A percentile compares a stretch with the other conserved stretches of the same genome.
phyloP scores from a whole-genome alignment of 2,888 invertebrate genomes.

The Gibbula magus region DNA sequence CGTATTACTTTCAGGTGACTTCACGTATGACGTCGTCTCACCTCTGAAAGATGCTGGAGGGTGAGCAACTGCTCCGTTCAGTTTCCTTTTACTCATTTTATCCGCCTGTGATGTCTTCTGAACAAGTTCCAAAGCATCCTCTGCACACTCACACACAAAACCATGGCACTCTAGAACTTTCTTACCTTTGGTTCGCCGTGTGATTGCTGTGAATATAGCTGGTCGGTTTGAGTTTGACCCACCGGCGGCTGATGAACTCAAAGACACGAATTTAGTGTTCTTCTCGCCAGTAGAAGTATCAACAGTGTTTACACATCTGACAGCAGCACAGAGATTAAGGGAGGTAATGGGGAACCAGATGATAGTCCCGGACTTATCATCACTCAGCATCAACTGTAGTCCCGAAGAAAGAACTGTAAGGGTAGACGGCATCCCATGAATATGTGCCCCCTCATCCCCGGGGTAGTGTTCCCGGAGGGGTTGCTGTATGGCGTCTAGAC shows the following conservation, averaged over 20 bases:
- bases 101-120: conserved; percentile 80
- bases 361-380: conserved; percentile 62
- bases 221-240: conserved; percentile 63
- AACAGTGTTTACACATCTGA: conserved; percentile 63
- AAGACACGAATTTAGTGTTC: conserved; percentile 66
- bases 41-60: not conserved
- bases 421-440: conserved; percentile 82
- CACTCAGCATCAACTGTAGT: conserved; percentile 90
- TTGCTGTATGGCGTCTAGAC: conserved; percentile 71
- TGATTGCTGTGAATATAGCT: conserved; percentile 73
- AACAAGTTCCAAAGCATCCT: conserved; percentile 97
- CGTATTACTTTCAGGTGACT: conserved; percentile 19
- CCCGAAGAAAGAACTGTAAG: conserved; percentile 98
- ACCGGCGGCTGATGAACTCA: conserved; percentile 64
- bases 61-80: conserved; percentile 28
- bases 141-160: conserved; percentile 81
- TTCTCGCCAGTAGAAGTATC: conserved; percentile 58
- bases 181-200: conserved; percentile 69
- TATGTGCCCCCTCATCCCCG: conserved; percentile 51
- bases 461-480: conserved; percentile 69
- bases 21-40: not conserved
- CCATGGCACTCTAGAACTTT: conserved; percentile 74
- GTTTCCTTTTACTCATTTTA: conserved; percentile 34
- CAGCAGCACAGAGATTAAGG: conserved; percentile 72
- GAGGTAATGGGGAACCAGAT: conserved; percentile 73